Evolutionary conservation across 2,113 vertebrate species (phyloP).

Genomic region (Dolichotis patagonum): DNA sequence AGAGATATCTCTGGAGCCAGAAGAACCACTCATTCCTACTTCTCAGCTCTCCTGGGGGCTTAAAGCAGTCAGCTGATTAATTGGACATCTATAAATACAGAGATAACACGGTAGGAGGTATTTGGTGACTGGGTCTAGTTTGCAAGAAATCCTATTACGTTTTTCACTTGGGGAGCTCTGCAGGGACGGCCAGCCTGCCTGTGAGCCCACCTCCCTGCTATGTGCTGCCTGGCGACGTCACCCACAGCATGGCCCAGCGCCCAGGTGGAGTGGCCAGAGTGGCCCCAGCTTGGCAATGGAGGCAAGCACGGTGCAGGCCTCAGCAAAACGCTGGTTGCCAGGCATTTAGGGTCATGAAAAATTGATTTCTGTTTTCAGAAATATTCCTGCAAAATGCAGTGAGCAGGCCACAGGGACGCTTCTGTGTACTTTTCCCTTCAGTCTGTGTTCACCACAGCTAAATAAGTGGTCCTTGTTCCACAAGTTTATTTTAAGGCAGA

Average conservation of each 20-base stretch:
- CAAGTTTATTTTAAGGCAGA: neutral
- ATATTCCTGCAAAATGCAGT: neutral
- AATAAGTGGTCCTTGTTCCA: neutral
- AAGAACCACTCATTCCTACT: neutral
- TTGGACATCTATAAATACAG: neutral
- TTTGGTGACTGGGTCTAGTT: neutral
- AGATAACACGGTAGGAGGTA: neutral
- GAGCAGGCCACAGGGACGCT: neutral
- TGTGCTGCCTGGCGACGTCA: neutral
- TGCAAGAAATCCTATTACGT: neutral
- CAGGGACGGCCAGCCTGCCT: neutral
- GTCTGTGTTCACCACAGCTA: neutral
- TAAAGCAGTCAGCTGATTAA: neutral
- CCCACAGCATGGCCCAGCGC: neutral
- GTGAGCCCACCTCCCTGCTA: neutral
- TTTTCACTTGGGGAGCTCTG: neutral
- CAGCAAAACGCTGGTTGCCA: neutral
- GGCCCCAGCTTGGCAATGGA: neutral
- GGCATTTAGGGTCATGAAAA: neutral
- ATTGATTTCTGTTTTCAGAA: slow-evolving; percentile 59
- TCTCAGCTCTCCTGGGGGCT: neutral
- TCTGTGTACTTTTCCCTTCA: neutral
- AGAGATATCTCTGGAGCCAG: neutral
- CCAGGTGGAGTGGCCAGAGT: neutral
- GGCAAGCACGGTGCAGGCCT: neutral